Base-by-base conservation (phyloP, 2,113 vertebrate species). In the Sander vitreus region DNA sequence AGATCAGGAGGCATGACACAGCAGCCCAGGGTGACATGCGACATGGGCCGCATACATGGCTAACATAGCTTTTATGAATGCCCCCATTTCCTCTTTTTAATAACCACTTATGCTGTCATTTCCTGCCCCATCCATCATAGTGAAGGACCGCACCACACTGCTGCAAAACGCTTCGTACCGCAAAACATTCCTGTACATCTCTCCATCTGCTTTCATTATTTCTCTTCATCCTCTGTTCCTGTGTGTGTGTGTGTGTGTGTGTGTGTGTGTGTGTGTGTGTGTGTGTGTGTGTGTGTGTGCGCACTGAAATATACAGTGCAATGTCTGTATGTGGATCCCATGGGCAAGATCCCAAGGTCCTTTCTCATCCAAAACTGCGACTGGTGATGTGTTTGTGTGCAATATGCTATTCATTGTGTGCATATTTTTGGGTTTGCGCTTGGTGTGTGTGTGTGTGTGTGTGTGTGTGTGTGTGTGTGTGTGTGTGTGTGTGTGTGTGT, bases 81-180 rank as follows among this genome's bases (percentile, higher is more conserved):
- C 87, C 78, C 75, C 90, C 85, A 90, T 91, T 93, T 93, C 91
- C 90, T 89, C 85, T 93, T 90, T 93, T 93, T 93, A 94, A 94
- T 93, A 91, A 92, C 80, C 90, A 93, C 92, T 95, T 93, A 92
- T 89, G 84, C 87, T 92, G 91, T 93, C 92, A 91, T 92, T 94
- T 94, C 92, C 93, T 91, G 87, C 54, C 62, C 81, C 85, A 92
- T 94, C 92, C 80, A 91, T 93, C 92, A 92, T 81, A 4, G 51
- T 81, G 85, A 92, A 80, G 83, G 84, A 88, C 77, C 69, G 59
- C 84, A 82, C 80, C 83, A 80, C 73, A 71, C 78, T 54, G 73
- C 85, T 80, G 82, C 85, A 88, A 89, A 91, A 82, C 45, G 36
- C 88, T 65, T 84, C 60, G 1, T 23, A 48, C 48, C 69, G 48